Conservation (phyloP, 2,888 invertebrate genomes). For the Cryptosula pallasiana region DNA sequence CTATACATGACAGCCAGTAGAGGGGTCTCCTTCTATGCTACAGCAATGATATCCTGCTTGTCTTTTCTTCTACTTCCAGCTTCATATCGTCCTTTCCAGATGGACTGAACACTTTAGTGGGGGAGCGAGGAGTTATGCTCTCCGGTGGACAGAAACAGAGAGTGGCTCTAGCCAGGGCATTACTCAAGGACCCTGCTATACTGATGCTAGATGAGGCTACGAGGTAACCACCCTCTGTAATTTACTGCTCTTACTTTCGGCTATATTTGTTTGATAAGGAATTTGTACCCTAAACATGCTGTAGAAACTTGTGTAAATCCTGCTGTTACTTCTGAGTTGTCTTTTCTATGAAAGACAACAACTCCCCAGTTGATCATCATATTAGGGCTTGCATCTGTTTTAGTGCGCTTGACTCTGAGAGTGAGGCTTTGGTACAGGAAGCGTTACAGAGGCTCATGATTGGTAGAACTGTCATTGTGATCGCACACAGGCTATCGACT, state of each 20-base stretch:
- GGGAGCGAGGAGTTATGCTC: slow-evolving; percentile 80
- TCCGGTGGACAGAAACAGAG: slow-evolving; percentile 88
- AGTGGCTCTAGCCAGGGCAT: slow-evolving; percentile 85
- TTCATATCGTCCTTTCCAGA: slow-evolving; percentile 66
- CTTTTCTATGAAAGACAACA: too few relatives aligned
- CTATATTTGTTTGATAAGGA: slow-evolving; percentile 28
- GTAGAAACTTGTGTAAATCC: too few relatives aligned
- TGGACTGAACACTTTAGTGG: slow-evolving; percentile 77
- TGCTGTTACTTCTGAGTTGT: too few relatives aligned
- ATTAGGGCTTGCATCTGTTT: too few relatives aligned
- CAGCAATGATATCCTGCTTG: too few relatives aligned
- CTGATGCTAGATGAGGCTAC: slow-evolving; percentile 93
- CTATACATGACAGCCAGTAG: too few relatives aligned
- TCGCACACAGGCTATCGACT: slow-evolving; percentile 89
- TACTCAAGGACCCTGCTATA: slow-evolving; percentile 87
- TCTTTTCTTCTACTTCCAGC: slow-evolving; percentile 53
- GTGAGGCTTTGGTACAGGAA: slow-evolving; percentile 81
- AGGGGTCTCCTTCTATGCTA: too few relatives aligned
- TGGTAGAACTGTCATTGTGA: slow-evolving; percentile 84
- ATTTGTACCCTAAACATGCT: too few relatives aligned
- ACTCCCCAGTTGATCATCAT: too few relatives aligned
- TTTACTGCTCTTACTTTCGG: too few relatives aligned
- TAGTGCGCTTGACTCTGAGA: slow-evolving; percentile 85
- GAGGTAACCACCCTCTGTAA: slow-evolving; percentile 57
- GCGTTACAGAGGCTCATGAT: slow-evolving; percentile 76